Base-by-base conservation (phyloP, 2,797 vertebrate genomes). In the Scarus forsteni region DNA sequence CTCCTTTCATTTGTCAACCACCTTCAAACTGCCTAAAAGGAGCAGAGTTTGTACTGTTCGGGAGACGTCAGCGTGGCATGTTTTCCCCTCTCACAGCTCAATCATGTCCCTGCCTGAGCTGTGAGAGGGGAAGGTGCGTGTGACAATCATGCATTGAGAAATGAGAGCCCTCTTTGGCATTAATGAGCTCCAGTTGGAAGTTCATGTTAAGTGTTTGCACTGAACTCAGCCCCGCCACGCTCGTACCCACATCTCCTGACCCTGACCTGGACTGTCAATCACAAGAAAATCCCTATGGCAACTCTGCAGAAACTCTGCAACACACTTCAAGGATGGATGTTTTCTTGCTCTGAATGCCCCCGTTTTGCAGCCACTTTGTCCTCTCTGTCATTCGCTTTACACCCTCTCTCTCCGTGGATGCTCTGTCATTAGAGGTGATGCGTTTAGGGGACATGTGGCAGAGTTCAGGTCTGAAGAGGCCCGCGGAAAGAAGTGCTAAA, bases 201-300 rank as follows among this genome's bases (percentile, higher is more conserved):
- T 66, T 65, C 57, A 7, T 60, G 48, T 68, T 51, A 59, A n/a
- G 52, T 40, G 46, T 63, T 38, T 54, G 35, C 52, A 16, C 55
- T 53, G 52, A 3, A 35, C 66, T 74, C 54, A 19, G 42, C 42
- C 56, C 51, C 48, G 46, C 57, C 60, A 57, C 69, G 69, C 76
- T 66, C 61, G 46, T 59, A 53, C 43, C 57, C 56, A 39, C 46
- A 60, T 78, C 55, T 69, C 60, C 40, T 69, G 66, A 79, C 75
- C 80, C 80, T 80, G 84, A 83, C 76, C 85, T 61, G 68, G 70
- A 63, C 69, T 76, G 77, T 86, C 76, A 77, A 19, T 80, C 77
- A 70, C 15, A 73, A 5, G 5, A 56, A 44, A 44, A 77, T 82
- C 65, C 70, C 83, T 70, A 77, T 75, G 79, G 62, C 62, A 85